Percentiles rank a stretch among this genome's conserved stretches.
These are phyloP conservation scores for Spongilla lacustris DNA, from an alignment of 37 sponge, comb jelly and placozoan species.

Conservation along the genomic window DNA sequence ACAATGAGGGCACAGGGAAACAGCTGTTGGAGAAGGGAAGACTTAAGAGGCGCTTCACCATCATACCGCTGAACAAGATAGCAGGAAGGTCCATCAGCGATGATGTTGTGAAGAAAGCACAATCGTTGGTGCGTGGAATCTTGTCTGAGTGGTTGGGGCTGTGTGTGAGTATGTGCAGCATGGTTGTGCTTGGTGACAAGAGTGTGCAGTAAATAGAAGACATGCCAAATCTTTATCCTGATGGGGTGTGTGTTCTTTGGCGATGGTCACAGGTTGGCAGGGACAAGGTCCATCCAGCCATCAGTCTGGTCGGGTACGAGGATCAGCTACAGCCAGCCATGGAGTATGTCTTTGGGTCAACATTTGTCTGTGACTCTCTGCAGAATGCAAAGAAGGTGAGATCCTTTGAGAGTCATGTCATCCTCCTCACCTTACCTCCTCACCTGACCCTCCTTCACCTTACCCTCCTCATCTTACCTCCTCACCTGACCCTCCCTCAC, in stretches of 20 bases:
- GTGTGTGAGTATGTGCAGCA: slow-evolving; percentile 11
- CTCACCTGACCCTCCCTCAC: too few relatives aligned
- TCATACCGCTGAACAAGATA: slow-evolving; percentile 98
- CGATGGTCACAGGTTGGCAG: slow-evolving; percentile 63
- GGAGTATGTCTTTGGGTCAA: slow-evolving; percentile 91
- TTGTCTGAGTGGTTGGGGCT: slow-evolving; percentile 3
- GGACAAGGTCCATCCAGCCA: slow-evolving; percentile 73
- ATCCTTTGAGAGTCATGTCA: neutral
- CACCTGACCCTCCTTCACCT: neutral
- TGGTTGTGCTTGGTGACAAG: slow-evolving; percentile 9
- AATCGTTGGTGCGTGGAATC: slow-evolving; percentile 60
- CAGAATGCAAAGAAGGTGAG: slow-evolving; percentile 83
- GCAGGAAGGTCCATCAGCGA: slow-evolving; percentile 51
- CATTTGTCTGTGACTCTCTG: slow-evolving; percentile 84
- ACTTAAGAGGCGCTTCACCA: slow-evolving; percentile 81
- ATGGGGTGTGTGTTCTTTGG: neutral
- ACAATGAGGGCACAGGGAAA: slow-evolving; percentile 92
- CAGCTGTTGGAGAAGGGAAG: slow-evolving; percentile 85
- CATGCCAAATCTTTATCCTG: too few relatives aligned
- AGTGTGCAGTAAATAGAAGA: too few relatives aligned
- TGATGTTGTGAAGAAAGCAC: slow-evolving; percentile 67
- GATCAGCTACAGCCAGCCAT: slow-evolving; percentile 87
- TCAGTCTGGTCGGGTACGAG: slow-evolving; percentile 82
- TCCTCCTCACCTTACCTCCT: neutral
- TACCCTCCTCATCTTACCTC: too few relatives aligned